phyloP scores from a whole-genome alignment of 2,888 invertebrate genomes.

The Acleris emargana region DNA sequence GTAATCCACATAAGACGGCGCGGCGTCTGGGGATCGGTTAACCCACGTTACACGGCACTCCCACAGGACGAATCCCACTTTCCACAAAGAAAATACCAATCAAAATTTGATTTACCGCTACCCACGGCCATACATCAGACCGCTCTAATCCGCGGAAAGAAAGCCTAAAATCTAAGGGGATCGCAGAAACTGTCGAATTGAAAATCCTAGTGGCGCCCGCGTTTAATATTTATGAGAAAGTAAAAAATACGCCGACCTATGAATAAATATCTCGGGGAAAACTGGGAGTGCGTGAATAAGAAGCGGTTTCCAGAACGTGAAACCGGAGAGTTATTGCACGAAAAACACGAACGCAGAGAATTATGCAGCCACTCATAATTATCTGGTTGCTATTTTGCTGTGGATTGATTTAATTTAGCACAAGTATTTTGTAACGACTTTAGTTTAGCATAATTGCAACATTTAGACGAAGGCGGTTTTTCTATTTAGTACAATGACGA shows the following conservation, averaged over 20 bases:
- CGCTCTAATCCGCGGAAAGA: conserved; percentile 77
- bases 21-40: conserved; percentile 78
- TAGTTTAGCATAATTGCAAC: conserved; percentile 8
- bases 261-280: conserved; percentile 60
- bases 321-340: conserved; percentile 13
- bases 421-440: conserved; percentile 20
- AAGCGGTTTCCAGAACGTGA: conserved; percentile 18
- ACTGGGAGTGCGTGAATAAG: conserved; percentile 42
- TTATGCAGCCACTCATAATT: conserved; percentile 23
- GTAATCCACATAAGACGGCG: conserved; percentile 66
- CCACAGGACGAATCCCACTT: conserved; percentile 73
- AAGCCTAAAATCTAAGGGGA: conserved; percentile 78
- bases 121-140: conserved; percentile 80
- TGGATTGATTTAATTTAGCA: conserved; percentile 19
- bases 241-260: conserved; percentile 70
- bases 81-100: conserved; percentile 83
- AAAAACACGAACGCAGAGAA: not conserved
- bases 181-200: conserved; percentile 72
- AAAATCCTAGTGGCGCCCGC: conserved; percentile 71
- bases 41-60: conserved; percentile 73
- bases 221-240: conserved; percentile 78
- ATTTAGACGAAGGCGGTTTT: not conserved
- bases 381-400: conserved; percentile 2
- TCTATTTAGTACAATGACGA: no score
- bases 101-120: conserved; percentile 84